Base-by-base conservation (phyloP, 2,888 invertebrate genomes). In the Drosophila anomalipes region DNA sequence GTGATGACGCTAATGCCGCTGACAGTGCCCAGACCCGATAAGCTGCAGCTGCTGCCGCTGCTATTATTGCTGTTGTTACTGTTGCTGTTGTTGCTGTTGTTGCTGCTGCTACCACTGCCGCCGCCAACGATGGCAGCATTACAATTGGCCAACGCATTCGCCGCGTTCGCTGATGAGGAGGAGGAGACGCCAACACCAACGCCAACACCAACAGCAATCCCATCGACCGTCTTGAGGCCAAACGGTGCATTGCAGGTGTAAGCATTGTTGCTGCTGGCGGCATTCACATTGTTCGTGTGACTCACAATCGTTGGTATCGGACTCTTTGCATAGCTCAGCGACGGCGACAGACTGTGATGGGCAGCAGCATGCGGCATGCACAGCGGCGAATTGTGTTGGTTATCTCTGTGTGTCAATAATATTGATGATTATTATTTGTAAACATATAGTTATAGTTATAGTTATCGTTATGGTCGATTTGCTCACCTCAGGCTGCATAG, bases 301-400 rank as follows among this genome's bases (percentile, higher is more conserved):
- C 80, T 81, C 66, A 83, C 90, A 63, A 86, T 89, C 71, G 89
- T 86, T 65, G 91, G 91, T 76, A 92, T 91, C 65, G 93, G 93
- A 83, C 92, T 93, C 81, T 93, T 93, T 64, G 90, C 88, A 78
- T 93, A 93, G 83, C 90, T 92, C 80, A 93, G 89, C 74, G 93
- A 92, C 70, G 93, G 91, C 58, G 93, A 93, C 88, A 93, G 90
- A 80, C 90, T 92, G 83, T 93, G 93, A 73, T 93, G 91, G 71
- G 83, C 47, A 47, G 9, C 26, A 26, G 4, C 81, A 89, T 93
- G 93, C 59, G 92, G 86, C 86, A 93, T 93, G 71, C 93, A 93
- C 64, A 92, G 86, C 65, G 93, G 93, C 76, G 93, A 93, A 83
- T 93, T 93, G 56, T 93, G 77, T 76, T 92, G 87, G 74, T 91